Evolutionary conservation across 2,113 vertebrate species (phyloP).

Genomic region (Sphyrna mokarran): DNA sequence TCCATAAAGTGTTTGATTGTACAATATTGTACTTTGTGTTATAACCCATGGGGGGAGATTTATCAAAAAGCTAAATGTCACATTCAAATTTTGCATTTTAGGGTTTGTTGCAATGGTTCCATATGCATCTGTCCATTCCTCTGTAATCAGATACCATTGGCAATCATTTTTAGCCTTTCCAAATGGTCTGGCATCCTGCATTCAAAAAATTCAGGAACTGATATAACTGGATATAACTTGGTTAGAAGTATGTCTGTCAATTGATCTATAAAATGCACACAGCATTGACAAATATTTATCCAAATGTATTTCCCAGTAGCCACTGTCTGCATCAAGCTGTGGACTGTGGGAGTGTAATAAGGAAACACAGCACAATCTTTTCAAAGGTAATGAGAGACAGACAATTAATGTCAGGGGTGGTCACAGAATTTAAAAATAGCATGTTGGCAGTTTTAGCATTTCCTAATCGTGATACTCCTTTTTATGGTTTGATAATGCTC

Average conservation of each 20-base stretch:
- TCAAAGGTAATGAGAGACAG: neutral
- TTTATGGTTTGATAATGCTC: neutral
- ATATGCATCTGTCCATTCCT: conserved; percentile 33
- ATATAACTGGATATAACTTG: conserved; percentile 29
- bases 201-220: conserved; percentile 38
- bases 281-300: conserved; percentile 31
- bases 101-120: neutral
- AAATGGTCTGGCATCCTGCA: conserved; percentile 35
- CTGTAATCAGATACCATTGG: conserved; percentile 37
- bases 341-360: neutral
- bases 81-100: conserved; percentile 37
- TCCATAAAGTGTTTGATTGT: conserved; percentile 36
- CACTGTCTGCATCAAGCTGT: neutral
- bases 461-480: neutral
- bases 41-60: neutral
- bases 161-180: conserved; percentile 37
- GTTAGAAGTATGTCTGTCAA: conserved; percentile 37
- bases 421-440: neutral
- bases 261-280: conserved; percentile 38
- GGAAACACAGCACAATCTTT: neutral
- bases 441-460: neutral
- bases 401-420: neutral
- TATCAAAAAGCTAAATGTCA: conserved; percentile 3
- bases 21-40: neutral
- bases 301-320: conserved; percentile 23